Percentiles rank a stretch among this genome's conserved stretches.
Conservation (phyloP, 2,797 vertebrate species). For the Ispidina picta region DNA sequence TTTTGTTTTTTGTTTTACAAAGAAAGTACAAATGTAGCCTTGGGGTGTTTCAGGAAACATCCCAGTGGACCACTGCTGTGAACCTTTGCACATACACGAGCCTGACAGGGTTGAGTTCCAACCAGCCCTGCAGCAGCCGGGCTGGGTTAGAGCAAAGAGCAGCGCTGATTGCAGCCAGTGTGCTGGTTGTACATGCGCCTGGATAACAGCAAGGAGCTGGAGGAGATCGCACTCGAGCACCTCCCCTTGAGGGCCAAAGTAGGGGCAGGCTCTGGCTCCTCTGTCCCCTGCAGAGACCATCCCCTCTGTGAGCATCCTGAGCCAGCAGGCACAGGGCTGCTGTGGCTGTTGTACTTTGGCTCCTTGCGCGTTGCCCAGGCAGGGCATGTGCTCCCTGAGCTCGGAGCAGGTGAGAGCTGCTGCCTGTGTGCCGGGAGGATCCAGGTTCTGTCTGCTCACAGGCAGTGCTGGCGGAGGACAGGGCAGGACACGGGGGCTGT, state of each 20-base stretch:
- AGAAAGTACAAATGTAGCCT: not conserved
- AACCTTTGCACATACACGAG: not conserved
- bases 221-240: fast-evolving
- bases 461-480: not conserved
- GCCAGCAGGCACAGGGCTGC: not conserved
- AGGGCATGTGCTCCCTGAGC: fast-evolving
- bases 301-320: fast-evolving
- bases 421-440: fast-evolving
- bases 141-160: not conserved
- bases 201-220: not conserved
- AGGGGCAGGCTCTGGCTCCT: not conserved
- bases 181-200: fast-evolving
- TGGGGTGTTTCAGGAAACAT: not conserved
- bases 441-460: fast-evolving
- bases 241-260: not conserved
- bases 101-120: not conserved
- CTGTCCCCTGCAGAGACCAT: too few species aligned
- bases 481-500: not conserved
- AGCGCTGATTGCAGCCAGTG: fast-evolving
- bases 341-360: fast-evolving
- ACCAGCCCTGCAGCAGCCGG: not conserved
- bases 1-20: not conserved
- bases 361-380: fast-evolving
- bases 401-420: not conserved
- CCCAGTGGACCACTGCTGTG: not conserved